Evolutionary conservation across 2,888 invertebrate genomes (phyloP).

Genomic region (Smittia sp.): DNA sequence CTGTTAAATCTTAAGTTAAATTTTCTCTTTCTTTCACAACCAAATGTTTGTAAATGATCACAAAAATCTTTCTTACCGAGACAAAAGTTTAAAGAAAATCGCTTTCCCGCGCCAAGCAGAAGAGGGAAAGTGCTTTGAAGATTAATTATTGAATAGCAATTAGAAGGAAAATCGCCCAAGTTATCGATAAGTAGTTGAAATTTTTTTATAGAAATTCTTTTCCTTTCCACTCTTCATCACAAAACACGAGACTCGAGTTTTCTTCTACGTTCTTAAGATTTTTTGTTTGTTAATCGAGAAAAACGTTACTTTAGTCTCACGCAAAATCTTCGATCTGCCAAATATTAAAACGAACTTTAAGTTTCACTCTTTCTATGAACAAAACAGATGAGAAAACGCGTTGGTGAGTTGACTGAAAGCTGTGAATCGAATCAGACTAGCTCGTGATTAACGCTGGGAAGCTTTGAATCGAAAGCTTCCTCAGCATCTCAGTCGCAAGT

Average conservation of each 20-base stretch:
- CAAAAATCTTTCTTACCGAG: conserved; percentile 9
- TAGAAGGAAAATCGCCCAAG: conserved; percentile 19
- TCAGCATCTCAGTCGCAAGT: no score
- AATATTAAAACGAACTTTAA: not conserved
- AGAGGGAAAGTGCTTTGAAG: not conserved
- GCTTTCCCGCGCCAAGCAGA: not conserved
- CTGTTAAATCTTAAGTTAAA: not conserved
- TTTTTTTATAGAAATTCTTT: conserved; percentile 20
- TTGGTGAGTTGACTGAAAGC: no score
- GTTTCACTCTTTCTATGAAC: not conserved
- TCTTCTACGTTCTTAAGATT: not conserved
- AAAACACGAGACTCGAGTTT: not conserved
- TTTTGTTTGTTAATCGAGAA: not conserved
- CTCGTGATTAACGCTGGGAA: no score
- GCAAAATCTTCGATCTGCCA: not conserved
- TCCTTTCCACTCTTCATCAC: not conserved
- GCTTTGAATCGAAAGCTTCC: no score
- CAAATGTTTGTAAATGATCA: not conserved
- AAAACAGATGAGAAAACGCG: not conserved
- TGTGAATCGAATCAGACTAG: no score
- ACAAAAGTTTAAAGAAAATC: not conserved
- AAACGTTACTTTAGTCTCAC: not conserved
- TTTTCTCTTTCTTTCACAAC: not conserved
- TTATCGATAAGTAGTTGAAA: conserved; percentile 37
- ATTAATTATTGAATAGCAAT: conserved; percentile 19